Evolutionary conservation across 2,113 vertebrate genomes (phyloP).

Genomic region (Pseudolaguvia tuberculata): DNA sequence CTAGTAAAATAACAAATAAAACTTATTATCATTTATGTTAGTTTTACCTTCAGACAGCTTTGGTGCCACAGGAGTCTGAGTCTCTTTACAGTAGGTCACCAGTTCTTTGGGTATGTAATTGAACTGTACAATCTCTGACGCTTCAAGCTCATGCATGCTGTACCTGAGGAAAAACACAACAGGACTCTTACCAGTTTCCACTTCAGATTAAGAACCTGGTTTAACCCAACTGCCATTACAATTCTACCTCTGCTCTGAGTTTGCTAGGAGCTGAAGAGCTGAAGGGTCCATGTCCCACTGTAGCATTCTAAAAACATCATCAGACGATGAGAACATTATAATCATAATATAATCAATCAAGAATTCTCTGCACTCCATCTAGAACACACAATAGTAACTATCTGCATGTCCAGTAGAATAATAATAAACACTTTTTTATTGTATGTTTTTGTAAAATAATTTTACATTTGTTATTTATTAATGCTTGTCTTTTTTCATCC

Average conservation of each 20-base stretch:
- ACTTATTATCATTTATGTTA: too few relatives aligned
- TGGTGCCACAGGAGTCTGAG: constrained; percentile 76
- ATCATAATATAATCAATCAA: constrained; percentile 55
- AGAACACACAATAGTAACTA: neutral
- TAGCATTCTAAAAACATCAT: constrained; percentile 73
- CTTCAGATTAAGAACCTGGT: neutral
- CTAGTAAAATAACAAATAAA: too few relatives aligned
- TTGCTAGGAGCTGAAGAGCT: constrained; percentile 83
- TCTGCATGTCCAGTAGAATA: constrained; percentile 35
- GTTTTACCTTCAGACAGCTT: constrained; percentile 78
- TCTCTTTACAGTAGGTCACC: constrained; percentile 83
- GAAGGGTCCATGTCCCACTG: constrained; percentile 91
- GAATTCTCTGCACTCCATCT: too few relatives aligned
- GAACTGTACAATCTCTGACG: constrained; percentile 82
- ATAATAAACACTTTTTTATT: neutral
- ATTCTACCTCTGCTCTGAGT: constrained; percentile 81
- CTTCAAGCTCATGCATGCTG: constrained; percentile 75
- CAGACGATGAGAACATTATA: constrained; percentile 11
- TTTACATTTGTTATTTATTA: neutral
- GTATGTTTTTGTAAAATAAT: neutral
- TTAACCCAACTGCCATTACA: neutral
- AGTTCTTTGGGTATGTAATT: constrained; percentile 82
- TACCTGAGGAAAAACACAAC: constrained; percentile 57
- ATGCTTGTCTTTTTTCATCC: neutral
- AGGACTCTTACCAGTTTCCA: neutral